Evolutionary conservation across 2,797 vertebrate genomes (phyloP), one percentile per base, ranked within the genome.

Genomic region (Enoplosus armatus): DNA sequence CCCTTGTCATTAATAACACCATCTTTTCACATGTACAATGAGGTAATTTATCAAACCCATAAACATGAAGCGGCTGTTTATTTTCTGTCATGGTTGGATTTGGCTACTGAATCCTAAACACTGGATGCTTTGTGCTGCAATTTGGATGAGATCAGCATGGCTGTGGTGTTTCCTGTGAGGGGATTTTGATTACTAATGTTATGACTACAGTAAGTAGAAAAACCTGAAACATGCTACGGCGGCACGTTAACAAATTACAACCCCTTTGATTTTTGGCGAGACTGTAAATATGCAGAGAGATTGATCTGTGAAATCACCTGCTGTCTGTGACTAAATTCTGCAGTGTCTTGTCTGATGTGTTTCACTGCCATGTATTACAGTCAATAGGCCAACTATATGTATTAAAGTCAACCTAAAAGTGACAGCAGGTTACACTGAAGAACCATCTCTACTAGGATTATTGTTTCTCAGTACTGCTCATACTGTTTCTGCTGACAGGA

Each of bases 41-140:
- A 87, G 70, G 70, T 82, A 3, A 89, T 83, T 60, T 35, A 33
- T 66, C 47, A 67, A 87, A 75, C 3, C 6, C 5, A 64, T 77
- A 55, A 50, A 58, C 47, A 65, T 12, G 11, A 53, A n/a, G 2
- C 71, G 48, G 22, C 2, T 69, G 35, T 70, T 78, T 81, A 68
- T 77, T 84, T 59, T 79, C 62, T 27, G 53, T 59, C 45, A 41
- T 26, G 22, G 11, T 8, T 82, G 55, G 67, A 72, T 73, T 84
- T 71, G 43, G 65, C 24, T 35, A 26, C 68, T 82, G 37, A 37
- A 64, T 41, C 62, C n/a, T 62, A 68, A 85, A 77, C 73, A 79
- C 58, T 77, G 55, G 50, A 41, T 0, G 10, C 37, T 68, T 75
- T 85, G 68, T 88, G 47, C 48, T 77, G 39, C 31, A 41, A 55